phyloP scores from a whole-genome alignment of 2,797 vertebrate species.

The Ara ararauna region DNA sequence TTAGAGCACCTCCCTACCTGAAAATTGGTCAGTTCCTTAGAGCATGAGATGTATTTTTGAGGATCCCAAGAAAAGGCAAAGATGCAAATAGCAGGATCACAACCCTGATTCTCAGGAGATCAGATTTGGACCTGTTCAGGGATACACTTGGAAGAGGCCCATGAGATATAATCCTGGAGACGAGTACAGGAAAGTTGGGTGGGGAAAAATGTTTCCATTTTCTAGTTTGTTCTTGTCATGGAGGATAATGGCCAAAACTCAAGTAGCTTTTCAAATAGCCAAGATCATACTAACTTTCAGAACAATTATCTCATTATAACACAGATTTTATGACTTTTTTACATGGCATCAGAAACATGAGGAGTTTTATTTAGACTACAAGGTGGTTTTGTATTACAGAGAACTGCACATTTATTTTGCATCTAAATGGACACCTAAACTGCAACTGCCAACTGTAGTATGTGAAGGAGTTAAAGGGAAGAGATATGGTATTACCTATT shows the following conservation, averaged over 20 bases:
- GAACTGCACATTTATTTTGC: not conserved
- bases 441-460: not conserved
- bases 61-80: not conserved
- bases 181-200: not conserved
- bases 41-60: not conserved
- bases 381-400: not conserved
- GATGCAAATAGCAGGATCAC: not conserved
- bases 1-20: accelerated
- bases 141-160: not conserved
- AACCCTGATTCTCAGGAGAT: not conserved
- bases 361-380: not conserved
- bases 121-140: not conserved
- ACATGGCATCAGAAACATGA: not conserved
- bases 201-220: not conserved
- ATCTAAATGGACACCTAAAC: not conserved
- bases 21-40: not conserved
- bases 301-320: not conserved
- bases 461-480: not conserved
- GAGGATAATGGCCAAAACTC: not conserved
- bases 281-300: not conserved
- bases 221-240: not conserved
- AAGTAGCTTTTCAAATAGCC: not conserved
- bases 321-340: not conserved
- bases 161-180: not conserved
- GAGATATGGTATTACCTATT: not conserved